These are phyloP conservation scores for Bryconaethiops microstoma DNA, from an alignment of 2,797 vertebrate genomes.

Conservation along the genomic window DNA sequence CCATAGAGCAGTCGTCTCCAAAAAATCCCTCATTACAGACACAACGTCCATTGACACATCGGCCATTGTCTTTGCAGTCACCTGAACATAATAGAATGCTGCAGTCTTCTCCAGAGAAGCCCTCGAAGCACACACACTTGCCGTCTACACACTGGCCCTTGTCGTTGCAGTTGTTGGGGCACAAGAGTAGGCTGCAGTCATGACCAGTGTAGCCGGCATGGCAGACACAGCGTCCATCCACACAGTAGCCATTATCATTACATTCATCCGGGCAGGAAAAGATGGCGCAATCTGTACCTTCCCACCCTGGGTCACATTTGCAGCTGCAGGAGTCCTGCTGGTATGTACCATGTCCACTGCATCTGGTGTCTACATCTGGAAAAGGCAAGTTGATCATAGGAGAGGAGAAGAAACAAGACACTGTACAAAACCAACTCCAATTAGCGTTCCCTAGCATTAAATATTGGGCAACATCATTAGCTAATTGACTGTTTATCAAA, in stretches of 20 bases:
- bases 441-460: background rate
- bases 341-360: conserved; percentile 81
- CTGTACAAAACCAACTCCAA: background rate
- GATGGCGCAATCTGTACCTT: conserved; percentile 80
- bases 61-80: conserved; percentile 82
- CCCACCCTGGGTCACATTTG: conserved; percentile 84
- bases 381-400: background rate
- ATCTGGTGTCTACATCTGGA: conserved; percentile 75
- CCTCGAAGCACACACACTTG: conserved; percentile 79
- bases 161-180: conserved; percentile 82
- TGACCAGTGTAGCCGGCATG: conserved; percentile 76
- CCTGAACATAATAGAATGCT: conserved; percentile 75
- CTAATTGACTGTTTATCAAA: no score
- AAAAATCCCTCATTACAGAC: conserved; percentile 83
- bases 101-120: conserved; percentile 82
- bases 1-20: conserved; percentile 80
- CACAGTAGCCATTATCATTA: conserved; percentile 81
- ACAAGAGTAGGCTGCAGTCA: conserved; percentile 79
- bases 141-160: conserved; percentile 83
- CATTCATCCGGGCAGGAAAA: conserved; percentile 84
- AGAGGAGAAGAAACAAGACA: background rate
- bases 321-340: conserved; percentile 78
- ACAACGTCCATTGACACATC: conserved; percentile 84
- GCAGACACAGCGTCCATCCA: conserved; percentile 82
- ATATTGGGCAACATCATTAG: no score